phyloP scores from a whole-genome alignment of 2,888 invertebrate genomes.

The Andrena chrysosceles region DNA sequence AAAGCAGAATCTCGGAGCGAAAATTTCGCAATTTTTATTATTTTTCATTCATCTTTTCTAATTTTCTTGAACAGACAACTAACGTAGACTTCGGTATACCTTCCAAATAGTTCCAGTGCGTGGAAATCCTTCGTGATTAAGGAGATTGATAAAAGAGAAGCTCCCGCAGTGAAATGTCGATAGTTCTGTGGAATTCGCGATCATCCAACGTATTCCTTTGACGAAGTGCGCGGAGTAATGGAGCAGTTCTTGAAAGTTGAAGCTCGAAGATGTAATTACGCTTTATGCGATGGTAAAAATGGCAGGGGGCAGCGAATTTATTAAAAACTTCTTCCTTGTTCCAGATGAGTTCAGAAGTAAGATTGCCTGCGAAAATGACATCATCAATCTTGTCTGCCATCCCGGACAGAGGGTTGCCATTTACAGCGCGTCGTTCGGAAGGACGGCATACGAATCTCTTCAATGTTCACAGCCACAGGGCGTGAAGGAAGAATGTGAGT shows the following conservation, averaged over 20 bases:
- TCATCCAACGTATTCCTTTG: neutral
- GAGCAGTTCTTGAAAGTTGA: neutral
- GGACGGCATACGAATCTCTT: constrained; percentile 94
- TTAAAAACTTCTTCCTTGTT: constrained; percentile 74
- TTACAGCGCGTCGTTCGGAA: constrained; percentile 96
- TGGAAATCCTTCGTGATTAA: neutral
- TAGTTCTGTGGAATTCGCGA: neutral
- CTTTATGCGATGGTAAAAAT: constrained; percentile 3
- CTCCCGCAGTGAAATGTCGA: neutral
- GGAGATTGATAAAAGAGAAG: neutral
- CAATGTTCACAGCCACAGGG: constrained; percentile 95
- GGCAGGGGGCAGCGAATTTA: constrained; percentile 5
- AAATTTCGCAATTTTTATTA: no score
- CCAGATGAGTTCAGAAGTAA: constrained; percentile 97
- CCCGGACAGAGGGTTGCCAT: constrained; percentile 95
- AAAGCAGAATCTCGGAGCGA: no score
- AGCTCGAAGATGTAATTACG: constrained; percentile 28
- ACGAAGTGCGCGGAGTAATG: neutral
- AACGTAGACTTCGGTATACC: no score
- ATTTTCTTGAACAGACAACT: no score
- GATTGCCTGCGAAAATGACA: constrained; percentile 96
- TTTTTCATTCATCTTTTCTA: no score
- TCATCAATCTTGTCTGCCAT: constrained; percentile 94
- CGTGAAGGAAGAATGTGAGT: constrained; percentile 95
- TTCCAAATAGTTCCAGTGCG: no score